A percentile compares a stretch with the other conserved stretches of the same genome.
Conservation (phyloP, 2,797 vertebrate species). For the Anguilla pacifica region DNA sequence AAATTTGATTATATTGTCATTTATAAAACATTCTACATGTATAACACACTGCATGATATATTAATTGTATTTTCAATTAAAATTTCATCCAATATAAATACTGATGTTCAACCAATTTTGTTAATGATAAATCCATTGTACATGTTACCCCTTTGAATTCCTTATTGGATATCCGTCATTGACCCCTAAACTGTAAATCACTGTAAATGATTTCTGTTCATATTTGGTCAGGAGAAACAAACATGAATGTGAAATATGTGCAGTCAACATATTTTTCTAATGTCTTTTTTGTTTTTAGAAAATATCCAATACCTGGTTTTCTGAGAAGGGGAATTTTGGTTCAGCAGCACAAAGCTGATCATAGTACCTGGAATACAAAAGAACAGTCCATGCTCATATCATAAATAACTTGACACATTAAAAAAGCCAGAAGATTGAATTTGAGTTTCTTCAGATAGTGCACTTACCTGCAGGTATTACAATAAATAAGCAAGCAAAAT, state of each 20-base stretch:
- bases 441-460: background rate
- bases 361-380: constrained; percentile 80
- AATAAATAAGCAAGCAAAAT: background rate
- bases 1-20: too few species aligned
- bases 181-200: background rate
- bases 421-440: background rate
- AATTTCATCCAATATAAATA: too few species aligned
- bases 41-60: too few species aligned
- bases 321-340: constrained; percentile 96
- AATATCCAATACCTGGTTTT: constrained; percentile 84
- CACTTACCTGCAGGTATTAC: background rate
- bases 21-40: too few species aligned
- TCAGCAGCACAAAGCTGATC: constrained; percentile 97
- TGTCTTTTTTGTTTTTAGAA: background rate
- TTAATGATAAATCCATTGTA: too few species aligned
- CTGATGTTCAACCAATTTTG: too few species aligned
- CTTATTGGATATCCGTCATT: background rate
- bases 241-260: background rate
- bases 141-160: too few species aligned
- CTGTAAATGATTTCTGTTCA: background rate
- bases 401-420: background rate
- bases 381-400: background rate
- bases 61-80: too few species aligned
- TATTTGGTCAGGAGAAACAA: background rate
- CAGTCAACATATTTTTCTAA: background rate